These are phyloP conservation scores for Pheucticus melanocephalus DNA, from an alignment of 2,113 vertebrate genomes.

Conservation along the genomic window DNA sequence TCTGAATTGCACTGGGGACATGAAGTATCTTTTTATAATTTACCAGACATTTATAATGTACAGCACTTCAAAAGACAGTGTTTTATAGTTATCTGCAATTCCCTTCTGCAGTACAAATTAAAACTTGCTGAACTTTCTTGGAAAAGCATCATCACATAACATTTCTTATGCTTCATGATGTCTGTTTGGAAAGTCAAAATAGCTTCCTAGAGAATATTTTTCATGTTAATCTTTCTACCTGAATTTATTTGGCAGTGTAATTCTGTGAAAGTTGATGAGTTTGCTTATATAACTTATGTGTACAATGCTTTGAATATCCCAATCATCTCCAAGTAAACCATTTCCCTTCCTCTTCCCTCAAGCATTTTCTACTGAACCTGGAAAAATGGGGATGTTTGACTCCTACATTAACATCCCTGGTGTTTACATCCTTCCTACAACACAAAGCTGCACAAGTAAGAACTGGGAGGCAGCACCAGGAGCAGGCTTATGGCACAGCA, in stretches of 20 bases:
- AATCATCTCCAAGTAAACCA: not conserved
- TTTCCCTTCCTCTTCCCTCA: not conserved
- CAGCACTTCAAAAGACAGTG: constrained; percentile 26
- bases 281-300: not conserved
- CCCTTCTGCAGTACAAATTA: constrained; percentile 37
- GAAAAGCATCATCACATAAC: constrained; percentile 38
- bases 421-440: not conserved
- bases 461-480: not conserved
- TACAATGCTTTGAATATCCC: not conserved
- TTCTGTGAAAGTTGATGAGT: constrained; percentile 3
- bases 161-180: constrained; percentile 36
- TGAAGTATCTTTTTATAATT: constrained; percentile 39
- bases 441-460: not conserved
- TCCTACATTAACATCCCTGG: not conserved
- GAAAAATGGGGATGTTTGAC: not conserved
- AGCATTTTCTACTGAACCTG: not conserved
- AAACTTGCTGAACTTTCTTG: constrained; percentile 41
- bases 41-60: constrained; percentile 23
- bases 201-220: constrained; percentile 37
- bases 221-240: constrained; percentile 34
- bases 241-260: constrained; percentile 33
- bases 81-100: constrained; percentile 37
- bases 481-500: not conserved
- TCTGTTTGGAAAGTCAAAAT: constrained; percentile 62
- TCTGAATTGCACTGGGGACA: not conserved